These are phyloP conservation scores for Sylvilagus floridanus DNA, from an alignment of 2,797 vertebrate genomes.

Conservation along the genomic window DNA sequence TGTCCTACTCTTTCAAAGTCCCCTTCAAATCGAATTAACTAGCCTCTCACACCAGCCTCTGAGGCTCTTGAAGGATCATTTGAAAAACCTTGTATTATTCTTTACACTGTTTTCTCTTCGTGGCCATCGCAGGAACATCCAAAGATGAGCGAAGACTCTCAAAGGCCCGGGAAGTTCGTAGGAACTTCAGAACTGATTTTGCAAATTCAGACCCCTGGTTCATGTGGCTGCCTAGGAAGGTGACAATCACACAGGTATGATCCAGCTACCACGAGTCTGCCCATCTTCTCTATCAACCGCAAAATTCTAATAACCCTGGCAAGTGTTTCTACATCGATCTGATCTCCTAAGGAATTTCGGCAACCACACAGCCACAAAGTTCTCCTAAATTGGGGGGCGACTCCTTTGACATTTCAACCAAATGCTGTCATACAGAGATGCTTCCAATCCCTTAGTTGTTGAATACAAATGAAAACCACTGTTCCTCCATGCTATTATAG, in stretches of 20 bases:
- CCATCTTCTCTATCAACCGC: not conserved
- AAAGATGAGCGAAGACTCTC: not conserved
- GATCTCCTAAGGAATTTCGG: not conserved
- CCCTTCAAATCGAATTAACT: not conserved
- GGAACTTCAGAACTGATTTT: not conserved
- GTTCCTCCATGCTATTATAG: not conserved
- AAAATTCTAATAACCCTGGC: not conserved
- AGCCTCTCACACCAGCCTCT: not conserved
- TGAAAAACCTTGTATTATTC: not conserved
- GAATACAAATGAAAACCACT: not conserved
- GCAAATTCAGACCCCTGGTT: not conserved
- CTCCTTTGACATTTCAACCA: constrained; percentile 31
- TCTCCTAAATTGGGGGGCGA: not conserved
- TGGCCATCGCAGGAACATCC: not conserved
- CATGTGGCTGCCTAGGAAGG: not conserved
- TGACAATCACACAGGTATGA: not conserved
- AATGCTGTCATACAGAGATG: not conserved
- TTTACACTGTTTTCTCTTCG: constrained; percentile 24
- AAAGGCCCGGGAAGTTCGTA: not conserved
- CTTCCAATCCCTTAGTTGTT: not conserved
- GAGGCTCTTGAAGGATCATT: not conserved
- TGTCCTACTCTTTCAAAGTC: not conserved
- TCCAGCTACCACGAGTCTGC: not conserved
- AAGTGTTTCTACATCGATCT: not conserved
- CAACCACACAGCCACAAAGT: not conserved